phyloP scores from a whole-genome alignment of 2,888 invertebrate genomes.

The Ornithoptera priamus region DNA sequence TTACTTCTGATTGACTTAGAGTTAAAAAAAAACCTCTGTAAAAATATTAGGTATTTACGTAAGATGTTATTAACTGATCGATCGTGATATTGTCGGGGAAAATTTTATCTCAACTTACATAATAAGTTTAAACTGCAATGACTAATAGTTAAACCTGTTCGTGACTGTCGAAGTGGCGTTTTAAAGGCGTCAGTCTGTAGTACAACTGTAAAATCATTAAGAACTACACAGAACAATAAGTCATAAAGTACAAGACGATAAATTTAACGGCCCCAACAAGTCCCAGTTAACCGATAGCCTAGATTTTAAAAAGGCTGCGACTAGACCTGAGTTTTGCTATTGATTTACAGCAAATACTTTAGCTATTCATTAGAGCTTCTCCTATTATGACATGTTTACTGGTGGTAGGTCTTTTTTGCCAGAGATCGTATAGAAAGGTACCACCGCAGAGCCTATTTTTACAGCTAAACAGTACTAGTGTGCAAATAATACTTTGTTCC shows the following conservation, averaged over 20 bases:
- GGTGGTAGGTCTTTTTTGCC: no score
- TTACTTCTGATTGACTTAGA: no score
- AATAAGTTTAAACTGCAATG: conserved; percentile 8
- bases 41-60: neutral
- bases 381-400: neutral
- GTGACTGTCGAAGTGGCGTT: conserved; percentile 42
- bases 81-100: conserved; percentile 1
- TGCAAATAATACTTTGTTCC: no score
- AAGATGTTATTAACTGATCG: conserved; percentile 35
- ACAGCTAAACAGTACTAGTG: no score
- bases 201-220: conserved; percentile 48
- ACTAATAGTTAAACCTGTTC: conserved; percentile 33
- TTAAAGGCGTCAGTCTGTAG: conserved; percentile 31
- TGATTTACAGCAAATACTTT: neutral
- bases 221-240: conserved; percentile 61
- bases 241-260: conserved; percentile 65
- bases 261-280: conserved; percentile 61
- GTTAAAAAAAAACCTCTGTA: neutral
- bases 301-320: conserved; percentile 43
- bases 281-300: conserved; percentile 67
- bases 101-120: conserved; percentile 10
- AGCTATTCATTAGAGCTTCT: neutral
- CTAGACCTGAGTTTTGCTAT: neutral
- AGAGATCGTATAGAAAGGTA: no score
- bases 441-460: no score